Percentiles rank a stretch among this genome's conserved stretches.
These are phyloP conservation scores for Dolichoris vasculosae DNA, from an alignment of 1,140 invertebrate species.

Conservation along the genomic window DNA sequence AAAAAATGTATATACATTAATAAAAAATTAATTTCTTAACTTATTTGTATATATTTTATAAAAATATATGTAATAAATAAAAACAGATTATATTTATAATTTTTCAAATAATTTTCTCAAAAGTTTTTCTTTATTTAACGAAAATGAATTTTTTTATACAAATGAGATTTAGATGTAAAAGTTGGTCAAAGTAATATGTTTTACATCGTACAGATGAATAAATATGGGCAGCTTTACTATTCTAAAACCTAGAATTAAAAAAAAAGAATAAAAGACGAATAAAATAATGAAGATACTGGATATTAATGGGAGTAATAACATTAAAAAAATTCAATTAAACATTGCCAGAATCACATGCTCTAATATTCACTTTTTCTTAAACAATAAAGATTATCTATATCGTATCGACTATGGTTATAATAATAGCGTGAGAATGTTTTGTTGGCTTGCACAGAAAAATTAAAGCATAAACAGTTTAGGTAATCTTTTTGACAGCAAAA, in stretches of 20 bases:
- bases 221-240: no score
- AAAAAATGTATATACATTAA: no score
- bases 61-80: no score
- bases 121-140: no score
- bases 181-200: no score
- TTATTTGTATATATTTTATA: no score
- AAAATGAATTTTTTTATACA: no score
- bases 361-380: conserved; percentile 12
- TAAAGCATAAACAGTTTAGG: neutral
- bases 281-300: neutral
- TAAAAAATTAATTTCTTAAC: no score
- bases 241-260: neutral
- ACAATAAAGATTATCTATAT: conserved; percentile 7
- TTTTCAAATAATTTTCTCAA: no score
- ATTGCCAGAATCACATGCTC: neutral
- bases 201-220: no score
- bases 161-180: no score
- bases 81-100: no score
- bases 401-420: neutral
- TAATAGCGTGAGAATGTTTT: neutral
- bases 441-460: neutral
- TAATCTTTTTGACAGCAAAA: neutral
- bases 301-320: neutral
- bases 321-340: neutral
- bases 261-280: neutral